Base-by-base conservation (phyloP, 2,797 vertebrate genomes). In the Takifugu rubripes region DNA sequence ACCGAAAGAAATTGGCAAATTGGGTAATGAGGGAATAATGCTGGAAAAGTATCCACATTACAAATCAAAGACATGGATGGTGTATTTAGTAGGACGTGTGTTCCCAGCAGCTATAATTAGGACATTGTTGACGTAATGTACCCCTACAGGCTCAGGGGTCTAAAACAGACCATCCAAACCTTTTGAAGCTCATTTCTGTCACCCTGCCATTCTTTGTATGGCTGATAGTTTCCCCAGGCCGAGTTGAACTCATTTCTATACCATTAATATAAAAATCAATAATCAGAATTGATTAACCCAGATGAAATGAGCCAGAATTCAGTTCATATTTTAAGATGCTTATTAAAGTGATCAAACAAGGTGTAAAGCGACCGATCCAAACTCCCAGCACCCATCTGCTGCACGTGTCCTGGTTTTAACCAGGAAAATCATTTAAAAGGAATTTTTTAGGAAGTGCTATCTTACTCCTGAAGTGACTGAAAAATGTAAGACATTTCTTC, bases 281-380 rank as follows among this genome's bases (percentile, higher is more conserved):
- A 66, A 56, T 3, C 6, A 2, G 70, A 69, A 82, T 83, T 80
- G 74, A 74, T 78, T 75, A 70, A 62, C 60, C 65, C 49, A 63
- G 70, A 76, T 75, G 63, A 66, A 68, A 77, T 61, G 55, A 80
- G 75, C 58, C 54, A 80, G 75, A 56, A 43, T 82, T 21, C 21
- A 21, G 21, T 21, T 21, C 21, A 21, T 21, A 21, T 21, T 21
- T 21, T 21, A 21, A 21, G 21, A 21, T 21, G 21, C 21, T 21
- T 21, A 21, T 21, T 21, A 21, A 21, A 21, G 21, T 21, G 21
- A 21, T 21, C 21, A 21, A 21, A 21, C 21, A 21, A 21, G 21
- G 21, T 21, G 21, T 21, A 21, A 21, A 21, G 21, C 21, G 21
- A 21, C 21, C 21, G 21, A 21, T 21, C 21, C 21, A 21, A 21